Base-by-base conservation (phyloP, 2,888 invertebrate genomes). In the Tachina fera region DNA sequence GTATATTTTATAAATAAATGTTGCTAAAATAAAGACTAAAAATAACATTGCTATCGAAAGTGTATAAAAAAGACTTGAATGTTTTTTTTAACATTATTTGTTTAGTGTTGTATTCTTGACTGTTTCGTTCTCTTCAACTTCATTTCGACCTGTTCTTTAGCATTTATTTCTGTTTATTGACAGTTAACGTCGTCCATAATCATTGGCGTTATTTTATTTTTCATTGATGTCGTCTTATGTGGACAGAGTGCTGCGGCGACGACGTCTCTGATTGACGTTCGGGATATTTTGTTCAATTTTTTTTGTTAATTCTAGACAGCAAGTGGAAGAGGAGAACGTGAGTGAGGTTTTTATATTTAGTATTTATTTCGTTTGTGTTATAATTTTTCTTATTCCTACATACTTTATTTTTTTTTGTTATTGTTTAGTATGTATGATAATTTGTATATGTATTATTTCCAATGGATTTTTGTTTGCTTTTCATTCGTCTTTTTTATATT, bases 201-300 rank as follows among this genome's bases (percentile, higher is more conserved):
- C 51, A 70, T 58, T 71, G 74, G 51, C 56, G 51, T 47, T 47
- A 43, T 56, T 56, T 72, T 72, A 31, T 72, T 72, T n/a, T 74
- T 68, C 81, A 68, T 68, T 68, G 60, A 75, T 68, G 51, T 68
- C 43, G 72, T 58, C 16, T 58, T 31, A 10, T 79, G 56, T 51
- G 68, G 31, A 74, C 56, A 31, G 31, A 31, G 77, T 58, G 71
- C 77, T 71, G 58, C 72, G 58, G 58, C 65, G 58, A 49, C 65
- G 49, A 83, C 71, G 51, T 71, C 77, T 77, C 53, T 61, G 75
- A 81, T 68, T 68, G 75, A 75, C 75, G 41, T 65, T 79, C 31
- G 63, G 47, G 19, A 56, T 61, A 31, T 31, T 31, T 31, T 71
- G 43, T 11, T 49, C 49, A 22, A 11, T 5, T 60, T 19, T 45